Evolutionary conservation across 2,113 vertebrate species (phyloP).

Genomic region (Microtus richardsoni): DNA sequence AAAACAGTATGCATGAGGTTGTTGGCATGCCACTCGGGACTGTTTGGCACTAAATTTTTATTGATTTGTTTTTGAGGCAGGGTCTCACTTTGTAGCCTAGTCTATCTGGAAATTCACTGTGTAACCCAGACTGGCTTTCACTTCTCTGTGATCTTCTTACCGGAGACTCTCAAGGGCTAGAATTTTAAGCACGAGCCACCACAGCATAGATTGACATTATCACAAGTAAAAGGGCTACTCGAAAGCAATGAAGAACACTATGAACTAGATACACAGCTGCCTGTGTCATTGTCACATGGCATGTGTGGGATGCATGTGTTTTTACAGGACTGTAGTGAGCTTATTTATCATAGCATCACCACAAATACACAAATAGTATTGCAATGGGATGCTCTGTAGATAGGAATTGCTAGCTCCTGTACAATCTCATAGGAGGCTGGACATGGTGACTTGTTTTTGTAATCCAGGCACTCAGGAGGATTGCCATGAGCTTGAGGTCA

Average conservation of each 20-base stretch:
- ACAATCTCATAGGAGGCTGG: neutral
- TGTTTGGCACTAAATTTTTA: neutral
- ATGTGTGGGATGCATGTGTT: neutral
- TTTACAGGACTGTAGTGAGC: too few species aligned
- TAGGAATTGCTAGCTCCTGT: neutral
- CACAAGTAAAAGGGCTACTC: neutral
- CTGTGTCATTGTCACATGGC: neutral
- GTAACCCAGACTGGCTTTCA: neutral
- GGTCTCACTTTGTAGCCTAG: neutral
- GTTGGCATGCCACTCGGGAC: neutral
- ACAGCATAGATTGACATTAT: too few species aligned
- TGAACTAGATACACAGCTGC: neutral
- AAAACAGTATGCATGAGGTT: neutral
- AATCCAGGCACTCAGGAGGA: neutral
- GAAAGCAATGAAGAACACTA: neutral
- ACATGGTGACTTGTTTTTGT: neutral
- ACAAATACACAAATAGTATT: neutral
- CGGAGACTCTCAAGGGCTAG: neutral
- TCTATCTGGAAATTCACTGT: neutral
- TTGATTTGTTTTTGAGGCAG: neutral
- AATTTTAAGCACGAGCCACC: neutral
- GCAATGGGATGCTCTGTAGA: neutral
- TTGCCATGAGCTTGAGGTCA: neutral
- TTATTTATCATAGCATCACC: neutral
- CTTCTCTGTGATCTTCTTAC: neutral